A percentile compares a stretch with the other conserved stretches of the same genome.
Evolutionary conservation across 2,797 vertebrate genomes (phyloP).

Genomic region (Manis javanica): DNA sequence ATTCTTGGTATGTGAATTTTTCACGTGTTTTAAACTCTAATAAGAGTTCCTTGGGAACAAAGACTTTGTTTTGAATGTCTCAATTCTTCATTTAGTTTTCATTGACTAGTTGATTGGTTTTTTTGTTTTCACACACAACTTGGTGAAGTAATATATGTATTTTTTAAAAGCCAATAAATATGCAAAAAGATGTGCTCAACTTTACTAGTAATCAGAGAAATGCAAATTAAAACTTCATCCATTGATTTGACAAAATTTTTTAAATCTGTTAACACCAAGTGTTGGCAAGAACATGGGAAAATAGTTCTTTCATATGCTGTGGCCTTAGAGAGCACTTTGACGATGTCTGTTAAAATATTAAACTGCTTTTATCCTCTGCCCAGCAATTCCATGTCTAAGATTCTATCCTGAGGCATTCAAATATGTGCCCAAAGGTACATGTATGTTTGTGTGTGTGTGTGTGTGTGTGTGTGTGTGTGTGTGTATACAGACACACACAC

Average conservation of each 20-base stretch:
- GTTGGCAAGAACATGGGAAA: slow-evolving; percentile 16
- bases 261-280: not conserved
- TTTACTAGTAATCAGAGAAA: not conserved
- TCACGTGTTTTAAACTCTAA: not conserved
- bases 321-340: not conserved
- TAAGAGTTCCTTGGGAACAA: not conserved
- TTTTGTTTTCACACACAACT: not conserved
- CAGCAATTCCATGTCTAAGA: not conserved
- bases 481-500: not conserved
- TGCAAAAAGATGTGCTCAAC: not conserved
- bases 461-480: not conserved
- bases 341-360: not conserved
- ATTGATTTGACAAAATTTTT: not conserved
- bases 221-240: slow-evolving; percentile 22
- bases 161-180: not conserved
- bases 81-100: not conserved
- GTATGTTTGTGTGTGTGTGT: not conserved
- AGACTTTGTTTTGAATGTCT: not conserved
- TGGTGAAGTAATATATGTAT: not conserved
- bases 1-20: not conserved
- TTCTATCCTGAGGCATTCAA: not conserved
- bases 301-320: not conserved
- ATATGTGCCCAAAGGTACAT: not conserved
- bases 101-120: not conserved
- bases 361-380: not conserved